These are phyloP conservation scores for Diadophis punctatus DNA, from an alignment of 2,113 vertebrate species.

Conservation along the genomic window DNA sequence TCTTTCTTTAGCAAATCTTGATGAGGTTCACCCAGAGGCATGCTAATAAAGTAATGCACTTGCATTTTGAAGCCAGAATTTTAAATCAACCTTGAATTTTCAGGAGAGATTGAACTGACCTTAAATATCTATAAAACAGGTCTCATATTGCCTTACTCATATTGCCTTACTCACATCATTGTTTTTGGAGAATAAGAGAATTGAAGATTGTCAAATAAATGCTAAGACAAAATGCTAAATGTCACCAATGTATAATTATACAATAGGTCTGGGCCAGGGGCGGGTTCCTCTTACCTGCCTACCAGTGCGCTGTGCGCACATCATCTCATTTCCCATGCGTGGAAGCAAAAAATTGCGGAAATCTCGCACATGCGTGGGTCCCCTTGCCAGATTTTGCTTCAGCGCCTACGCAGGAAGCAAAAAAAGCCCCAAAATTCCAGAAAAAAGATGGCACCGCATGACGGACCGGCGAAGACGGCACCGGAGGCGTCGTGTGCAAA, in stretches of 20 bases:
- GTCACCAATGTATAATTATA: not conserved
- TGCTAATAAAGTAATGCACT: not conserved
- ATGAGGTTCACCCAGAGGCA: not conserved
- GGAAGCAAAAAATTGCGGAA: too few species aligned
- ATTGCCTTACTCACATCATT: too few species aligned
- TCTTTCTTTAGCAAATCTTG: not conserved
- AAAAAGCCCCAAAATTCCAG: too few species aligned
- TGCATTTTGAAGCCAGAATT: not conserved
- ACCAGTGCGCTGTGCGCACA: too few species aligned
- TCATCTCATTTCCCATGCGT: too few species aligned
- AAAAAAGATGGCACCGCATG: too few species aligned
- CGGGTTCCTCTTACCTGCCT: too few species aligned
- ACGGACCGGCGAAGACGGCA: too few species aligned
- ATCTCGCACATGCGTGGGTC: too few species aligned
- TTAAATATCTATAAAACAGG: not conserved
- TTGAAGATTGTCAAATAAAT: not conserved
- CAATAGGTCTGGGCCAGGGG: not conserved
- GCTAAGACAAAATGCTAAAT: not conserved
- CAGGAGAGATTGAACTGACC: not conserved
- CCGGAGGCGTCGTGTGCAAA: too few species aligned
- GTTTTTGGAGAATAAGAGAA: not conserved
- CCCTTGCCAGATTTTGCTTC: too few species aligned
- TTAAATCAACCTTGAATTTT: not conserved
- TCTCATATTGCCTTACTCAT: not conserved
- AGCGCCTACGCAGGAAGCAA: too few species aligned